Evolutionary conservation across 2,113 vertebrate genomes (phyloP).

Genomic region (Lontra canadensis): DNA sequence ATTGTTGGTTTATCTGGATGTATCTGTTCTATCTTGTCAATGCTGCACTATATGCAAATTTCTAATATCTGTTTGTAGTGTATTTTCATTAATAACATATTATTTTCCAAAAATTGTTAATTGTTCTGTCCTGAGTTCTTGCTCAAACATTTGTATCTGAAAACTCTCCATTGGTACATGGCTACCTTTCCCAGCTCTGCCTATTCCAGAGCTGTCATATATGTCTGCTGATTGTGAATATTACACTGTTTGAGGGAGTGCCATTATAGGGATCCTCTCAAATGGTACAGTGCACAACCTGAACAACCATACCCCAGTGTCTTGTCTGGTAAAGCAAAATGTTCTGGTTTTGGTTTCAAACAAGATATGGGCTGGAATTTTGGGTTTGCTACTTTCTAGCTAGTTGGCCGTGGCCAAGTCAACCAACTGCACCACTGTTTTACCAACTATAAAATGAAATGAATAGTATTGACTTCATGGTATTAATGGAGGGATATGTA

Average conservation of each 20-base stretch:
- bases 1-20: neutral
- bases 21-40: neutral
- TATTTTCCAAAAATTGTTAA: neutral
- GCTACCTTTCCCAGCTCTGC: neutral
- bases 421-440: neutral
- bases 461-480: neutral
- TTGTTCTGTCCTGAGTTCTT: neutral
- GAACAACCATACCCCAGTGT: no score
- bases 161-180: neutral
- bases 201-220: neutral
- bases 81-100: neutral
- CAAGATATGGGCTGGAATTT: neutral
- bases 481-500: neutral
- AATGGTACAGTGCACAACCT: neutral
- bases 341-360: constrained; percentile 28
- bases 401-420: neutral
- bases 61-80: neutral
- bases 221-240: neutral
- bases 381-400: neutral
- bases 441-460: neutral
- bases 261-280: neutral
- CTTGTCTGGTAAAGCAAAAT: neutral
- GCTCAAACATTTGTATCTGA: neutral
- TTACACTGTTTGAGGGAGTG: neutral
- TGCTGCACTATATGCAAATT: neutral